Percentiles rank a stretch among this genome's conserved stretches.
Conservation (phyloP, 2,888 invertebrate genomes). For the Cryptophagus acutangulus region DNA sequence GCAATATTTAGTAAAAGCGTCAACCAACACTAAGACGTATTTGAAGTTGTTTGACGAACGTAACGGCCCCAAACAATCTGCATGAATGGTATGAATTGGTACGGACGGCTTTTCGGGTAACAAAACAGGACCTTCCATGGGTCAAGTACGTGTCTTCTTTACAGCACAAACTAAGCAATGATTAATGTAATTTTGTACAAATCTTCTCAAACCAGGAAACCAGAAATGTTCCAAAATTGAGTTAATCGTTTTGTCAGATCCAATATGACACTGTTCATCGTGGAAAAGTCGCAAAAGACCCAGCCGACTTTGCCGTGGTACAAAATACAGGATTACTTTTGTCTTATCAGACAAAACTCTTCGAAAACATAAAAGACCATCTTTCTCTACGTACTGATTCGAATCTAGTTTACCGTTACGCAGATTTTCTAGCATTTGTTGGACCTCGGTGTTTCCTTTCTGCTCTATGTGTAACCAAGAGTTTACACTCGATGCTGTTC, state of each 20-base stretch:
- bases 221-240: slow-evolving; percentile 26
- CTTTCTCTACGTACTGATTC: slow-evolving; percentile 12
- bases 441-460: slow-evolving; percentile 15
- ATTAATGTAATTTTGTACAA: slow-evolving; percentile 28
- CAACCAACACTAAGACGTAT: slow-evolving; percentile 11
- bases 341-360: no score
- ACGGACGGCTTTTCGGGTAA: slow-evolving; percentile 12
- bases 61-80: slow-evolving; percentile 28
- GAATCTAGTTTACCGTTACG: slow-evolving; percentile 10
- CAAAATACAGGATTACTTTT: no score
- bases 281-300: no score
- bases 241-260: slow-evolving; percentile 34
- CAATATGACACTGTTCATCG: slow-evolving; percentile 42
- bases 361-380: no score
- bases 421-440: slow-evolving; percentile 11
- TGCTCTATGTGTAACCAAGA: slow-evolving; percentile 21
- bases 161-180: slow-evolving; percentile 12
- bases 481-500: slow-evolving; percentile 16
- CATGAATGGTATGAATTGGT: slow-evolving; percentile 16
- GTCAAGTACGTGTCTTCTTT: slow-evolving; percentile 11
- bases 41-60: slow-evolving; percentile 11
- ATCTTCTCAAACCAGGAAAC: slow-evolving; percentile 19
- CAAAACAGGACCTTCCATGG: slow-evolving; percentile 15
- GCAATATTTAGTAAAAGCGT: slow-evolving; percentile 16
- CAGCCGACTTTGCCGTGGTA: no score